phyloP scores from a whole-genome alignment of 2,888 invertebrate species.

The Aelia acuminata region DNA sequence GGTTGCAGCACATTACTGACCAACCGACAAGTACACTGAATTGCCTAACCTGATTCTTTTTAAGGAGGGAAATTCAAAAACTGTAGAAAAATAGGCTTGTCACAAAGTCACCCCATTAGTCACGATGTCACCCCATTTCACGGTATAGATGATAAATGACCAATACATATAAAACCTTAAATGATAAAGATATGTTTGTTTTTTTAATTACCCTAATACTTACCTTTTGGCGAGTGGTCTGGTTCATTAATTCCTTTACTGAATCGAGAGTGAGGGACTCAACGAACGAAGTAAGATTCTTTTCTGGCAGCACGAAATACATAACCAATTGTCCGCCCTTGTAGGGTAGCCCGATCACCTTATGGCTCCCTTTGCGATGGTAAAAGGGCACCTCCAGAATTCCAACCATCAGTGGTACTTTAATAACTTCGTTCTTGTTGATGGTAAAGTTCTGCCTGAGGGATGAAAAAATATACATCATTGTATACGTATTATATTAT shows the following conservation, averaged over 20 bases:
- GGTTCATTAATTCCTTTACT: conserved; percentile 66
- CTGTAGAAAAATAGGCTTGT: no score
- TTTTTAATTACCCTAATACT: background rate
- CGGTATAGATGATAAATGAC: no score
- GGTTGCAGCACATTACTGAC: no score
- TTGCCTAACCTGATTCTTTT: no score
- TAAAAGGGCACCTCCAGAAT: conserved; percentile 75
- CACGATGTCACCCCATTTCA: no score
- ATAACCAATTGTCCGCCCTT: conserved; percentile 76
- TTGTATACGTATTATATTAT: no score
- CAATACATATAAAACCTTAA: background rate
- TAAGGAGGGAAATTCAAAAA: no score
- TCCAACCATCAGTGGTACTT: conserved; percentile 79
- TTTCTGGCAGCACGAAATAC: conserved; percentile 77
- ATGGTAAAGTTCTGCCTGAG: conserved; percentile 73
- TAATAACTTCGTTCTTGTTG: conserved; percentile 68
- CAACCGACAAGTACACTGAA: no score
- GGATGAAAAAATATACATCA: conserved; percentile 63
- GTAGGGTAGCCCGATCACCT: conserved; percentile 81
- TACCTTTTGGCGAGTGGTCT: conserved; percentile 71
- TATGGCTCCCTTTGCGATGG: conserved; percentile 72
- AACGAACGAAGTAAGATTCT: conserved; percentile 71
- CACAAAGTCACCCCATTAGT: no score
- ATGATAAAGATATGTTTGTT: background rate
- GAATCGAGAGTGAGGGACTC: conserved; percentile 72